These are phyloP conservation scores for Homalodisca vitripennis DNA, from an alignment of 1,140 invertebrate genomes.

Conservation along the genomic window DNA sequence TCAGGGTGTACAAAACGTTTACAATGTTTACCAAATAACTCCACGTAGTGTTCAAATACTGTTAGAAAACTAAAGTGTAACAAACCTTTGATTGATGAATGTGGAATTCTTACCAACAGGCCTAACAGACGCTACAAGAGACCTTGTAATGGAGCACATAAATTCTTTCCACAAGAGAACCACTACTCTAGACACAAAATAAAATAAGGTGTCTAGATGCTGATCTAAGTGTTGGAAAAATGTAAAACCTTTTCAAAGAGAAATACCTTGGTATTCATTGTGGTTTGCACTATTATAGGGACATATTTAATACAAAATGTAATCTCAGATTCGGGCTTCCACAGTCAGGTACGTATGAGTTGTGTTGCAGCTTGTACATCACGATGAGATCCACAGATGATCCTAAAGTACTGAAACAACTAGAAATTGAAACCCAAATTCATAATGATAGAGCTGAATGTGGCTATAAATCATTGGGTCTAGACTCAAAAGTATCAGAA, in stretches of 20 bases:
- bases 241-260: neutral
- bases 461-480: neutral
- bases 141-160: constrained; percentile 24
- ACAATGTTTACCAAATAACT: constrained; percentile 23
- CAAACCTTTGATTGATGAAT: constrained; percentile 2
- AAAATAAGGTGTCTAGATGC: too few relatives aligned
- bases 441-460: neutral
- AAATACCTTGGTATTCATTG: constrained; percentile 20
- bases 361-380: constrained; percentile 17
- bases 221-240: too few relatives aligned
- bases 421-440: constrained; percentile 1
- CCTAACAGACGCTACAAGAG: constrained; percentile 18
- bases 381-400: constrained; percentile 3
- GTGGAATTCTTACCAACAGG: constrained; percentile 20
- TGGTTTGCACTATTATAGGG: constrained; percentile 24
- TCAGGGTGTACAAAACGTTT: neutral
- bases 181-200: too few relatives aligned
- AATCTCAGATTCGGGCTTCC: constrained; percentile 28
- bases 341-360: constrained; percentile 27
- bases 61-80: constrained; percentile 17
- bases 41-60: constrained; percentile 19
- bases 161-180: constrained; percentile 16
- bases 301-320: constrained; percentile 31
- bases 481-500: neutral
- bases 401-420: constrained; percentile 3